Percentiles rank a stretch among this genome's conserved stretches.
These are phyloP conservation scores for Nettapus auritus DNA, from an alignment of 2,113 vertebrate genomes.

Conservation along the genomic window DNA sequence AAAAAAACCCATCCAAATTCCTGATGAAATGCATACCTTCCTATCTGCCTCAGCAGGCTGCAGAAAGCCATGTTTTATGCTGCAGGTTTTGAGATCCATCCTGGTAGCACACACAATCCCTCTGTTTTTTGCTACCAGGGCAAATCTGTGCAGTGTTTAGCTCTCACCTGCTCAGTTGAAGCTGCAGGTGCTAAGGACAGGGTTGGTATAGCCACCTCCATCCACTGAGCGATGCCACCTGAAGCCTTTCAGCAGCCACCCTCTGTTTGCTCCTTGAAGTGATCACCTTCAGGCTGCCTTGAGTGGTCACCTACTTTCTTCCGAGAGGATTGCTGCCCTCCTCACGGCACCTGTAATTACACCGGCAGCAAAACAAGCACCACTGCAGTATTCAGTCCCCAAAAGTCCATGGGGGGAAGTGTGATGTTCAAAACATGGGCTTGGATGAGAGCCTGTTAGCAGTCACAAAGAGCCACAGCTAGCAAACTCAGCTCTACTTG, in stretches of 20 bases:
- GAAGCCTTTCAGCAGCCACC: not conserved
- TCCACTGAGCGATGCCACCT: not conserved
- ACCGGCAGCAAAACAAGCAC: not conserved
- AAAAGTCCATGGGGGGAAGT: not conserved
- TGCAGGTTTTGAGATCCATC: not conserved
- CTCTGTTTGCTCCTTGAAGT: not conserved
- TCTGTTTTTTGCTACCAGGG: not conserved
- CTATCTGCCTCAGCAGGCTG: not conserved
- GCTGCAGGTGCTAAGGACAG: not conserved
- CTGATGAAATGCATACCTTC: not conserved
- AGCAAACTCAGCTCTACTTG: not conserved
- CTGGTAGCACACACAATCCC: not conserved
- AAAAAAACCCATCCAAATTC: not conserved
- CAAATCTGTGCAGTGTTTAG: not conserved
- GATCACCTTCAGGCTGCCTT: not conserved
- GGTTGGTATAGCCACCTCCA: not conserved
- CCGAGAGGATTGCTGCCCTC: not conserved
- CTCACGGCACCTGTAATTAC: not conserved
- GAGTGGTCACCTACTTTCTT: fast-evolving
- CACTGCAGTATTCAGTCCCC: fast-evolving
- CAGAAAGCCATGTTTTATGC: not conserved
- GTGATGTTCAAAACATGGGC: not conserved
- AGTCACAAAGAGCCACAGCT: not conserved
- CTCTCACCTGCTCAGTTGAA: fast-evolving
- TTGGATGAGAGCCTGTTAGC: not conserved